phyloP scores from a whole-genome alignment of 2,113 vertebrate species.

The western clawed frog (Xenopus tropicalis) region DNA sequence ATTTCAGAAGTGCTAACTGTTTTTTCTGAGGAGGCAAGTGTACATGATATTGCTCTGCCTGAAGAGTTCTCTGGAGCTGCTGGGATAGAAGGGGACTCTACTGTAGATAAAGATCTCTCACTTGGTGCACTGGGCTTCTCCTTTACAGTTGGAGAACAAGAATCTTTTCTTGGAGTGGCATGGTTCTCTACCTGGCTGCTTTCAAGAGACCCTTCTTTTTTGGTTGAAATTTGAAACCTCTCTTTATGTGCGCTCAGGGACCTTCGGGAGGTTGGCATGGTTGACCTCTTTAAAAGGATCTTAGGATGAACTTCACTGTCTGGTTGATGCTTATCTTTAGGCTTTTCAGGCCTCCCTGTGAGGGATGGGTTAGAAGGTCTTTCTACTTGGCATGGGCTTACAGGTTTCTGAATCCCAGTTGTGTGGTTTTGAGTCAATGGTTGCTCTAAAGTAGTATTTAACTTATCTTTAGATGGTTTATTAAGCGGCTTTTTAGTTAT shows the following conservation, averaged over 20 bases:
- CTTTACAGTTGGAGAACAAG: not conserved
- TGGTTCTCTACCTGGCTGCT: not conserved
- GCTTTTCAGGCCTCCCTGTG: slow-evolving; percentile 48
- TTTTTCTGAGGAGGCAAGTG: not conserved
- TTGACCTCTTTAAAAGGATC: not conserved
- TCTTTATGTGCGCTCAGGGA: not conserved
- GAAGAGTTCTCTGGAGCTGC: not conserved
- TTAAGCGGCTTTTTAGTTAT: not conserved
- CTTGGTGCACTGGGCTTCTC: not conserved
- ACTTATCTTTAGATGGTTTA: slow-evolving; percentile 5
- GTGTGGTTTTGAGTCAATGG: slow-evolving; percentile 28
- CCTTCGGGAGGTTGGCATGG: not conserved
- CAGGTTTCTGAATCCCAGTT: slow-evolving; percentile 1
- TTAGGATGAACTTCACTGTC: not conserved
- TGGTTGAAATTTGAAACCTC: not conserved
- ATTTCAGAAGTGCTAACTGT: not conserved
- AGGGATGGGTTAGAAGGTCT: slow-evolving; percentile 23
- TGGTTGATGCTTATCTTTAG: slow-evolving; percentile 44
- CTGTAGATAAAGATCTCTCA: not conserved
- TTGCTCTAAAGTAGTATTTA: slow-evolving; percentile 5
- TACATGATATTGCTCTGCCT: not conserved
- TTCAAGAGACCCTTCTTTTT: not conserved
- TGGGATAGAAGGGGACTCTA: not conserved
- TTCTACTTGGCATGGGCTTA: not conserved
- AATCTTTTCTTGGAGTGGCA: not conserved